Conservation (phyloP, 2,888 invertebrate species). For the Cerastis leucographa region DNA sequence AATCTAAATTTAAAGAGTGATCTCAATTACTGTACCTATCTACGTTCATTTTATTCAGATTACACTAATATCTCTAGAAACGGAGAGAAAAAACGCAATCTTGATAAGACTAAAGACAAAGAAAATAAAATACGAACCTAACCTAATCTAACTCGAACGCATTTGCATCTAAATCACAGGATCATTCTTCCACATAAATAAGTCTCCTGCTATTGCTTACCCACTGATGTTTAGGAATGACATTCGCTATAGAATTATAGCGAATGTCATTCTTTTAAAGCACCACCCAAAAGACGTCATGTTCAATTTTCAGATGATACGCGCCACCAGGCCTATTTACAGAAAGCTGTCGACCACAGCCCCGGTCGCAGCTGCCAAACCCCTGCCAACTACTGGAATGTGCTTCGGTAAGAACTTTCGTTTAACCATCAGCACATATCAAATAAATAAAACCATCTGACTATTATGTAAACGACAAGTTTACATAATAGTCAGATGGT, state of each 20-base stretch:
- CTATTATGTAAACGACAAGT: no score
- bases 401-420: conserved; percentile 83
- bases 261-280: conserved; percentile 14
- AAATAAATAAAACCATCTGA: neutral
- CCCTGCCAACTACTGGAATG: conserved; percentile 83
- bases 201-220: conserved; percentile 3
- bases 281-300: neutral
- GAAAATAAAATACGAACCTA: neutral
- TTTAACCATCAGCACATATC: neutral
- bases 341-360: conserved; percentile 82
- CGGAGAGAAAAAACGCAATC: conserved; percentile 6
- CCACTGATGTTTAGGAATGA: neutral
- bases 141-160: neutral
- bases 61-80: neutral
- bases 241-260: neutral
- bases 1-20: conserved; percentile 13
- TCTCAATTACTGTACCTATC: conserved; percentile 26
- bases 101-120: neutral
- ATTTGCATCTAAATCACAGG: neutral
- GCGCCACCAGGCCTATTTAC: conserved; percentile 81
- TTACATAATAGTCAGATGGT: no score
- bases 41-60: conserved; percentile 9
- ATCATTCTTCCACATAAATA: neutral
- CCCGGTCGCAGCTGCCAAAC: conserved; percentile 77
- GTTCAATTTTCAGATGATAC: conserved; percentile 76